Evolutionary conservation across 2,888 invertebrate species (phyloP).

Genomic region (Busseola fusca): DNA sequence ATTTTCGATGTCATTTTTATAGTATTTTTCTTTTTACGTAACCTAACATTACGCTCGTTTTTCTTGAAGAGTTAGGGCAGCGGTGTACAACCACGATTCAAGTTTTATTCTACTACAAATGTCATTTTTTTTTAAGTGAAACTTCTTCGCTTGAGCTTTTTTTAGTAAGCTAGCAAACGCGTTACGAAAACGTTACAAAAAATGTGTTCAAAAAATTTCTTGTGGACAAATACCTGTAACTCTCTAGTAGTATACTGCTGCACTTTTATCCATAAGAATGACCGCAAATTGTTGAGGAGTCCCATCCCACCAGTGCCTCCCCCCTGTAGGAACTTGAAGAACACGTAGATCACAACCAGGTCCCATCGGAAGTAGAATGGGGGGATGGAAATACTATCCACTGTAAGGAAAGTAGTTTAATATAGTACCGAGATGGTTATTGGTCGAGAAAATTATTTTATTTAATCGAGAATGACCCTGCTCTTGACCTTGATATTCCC

Average conservation of each 20-base stretch:
- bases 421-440: neutral
- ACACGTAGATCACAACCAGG: slow-evolving; percentile 95
- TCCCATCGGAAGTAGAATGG: slow-evolving; percentile 95
- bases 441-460: neutral
- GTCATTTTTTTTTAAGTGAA: neutral
- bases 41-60: too few species aligned
- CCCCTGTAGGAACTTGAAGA: slow-evolving; percentile 97
- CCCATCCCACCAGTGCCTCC: slow-evolving; percentile 98
- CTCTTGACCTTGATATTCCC: neutral
- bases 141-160: too few species aligned
- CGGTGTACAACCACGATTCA: neutral
- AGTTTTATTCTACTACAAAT: neutral
- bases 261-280: slow-evolving; percentile 98
- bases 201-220: neutral
- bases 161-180: too few species aligned
- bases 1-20: neutral
- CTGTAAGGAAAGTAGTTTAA: slow-evolving; percentile 81
- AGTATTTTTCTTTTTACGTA: neutral
- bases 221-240: slow-evolving; percentile 90
- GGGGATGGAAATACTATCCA: slow-evolving; percentile 92
- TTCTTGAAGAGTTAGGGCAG: too few species aligned
- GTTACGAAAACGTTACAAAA: too few species aligned
- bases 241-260: slow-evolving; percentile 98
- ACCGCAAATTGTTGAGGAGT: slow-evolving; percentile 96
- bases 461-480: neutral